These are phyloP conservation scores for Redunca redunca DNA, from an alignment of 2,113 vertebrate species.

Conservation along the genomic window DNA sequence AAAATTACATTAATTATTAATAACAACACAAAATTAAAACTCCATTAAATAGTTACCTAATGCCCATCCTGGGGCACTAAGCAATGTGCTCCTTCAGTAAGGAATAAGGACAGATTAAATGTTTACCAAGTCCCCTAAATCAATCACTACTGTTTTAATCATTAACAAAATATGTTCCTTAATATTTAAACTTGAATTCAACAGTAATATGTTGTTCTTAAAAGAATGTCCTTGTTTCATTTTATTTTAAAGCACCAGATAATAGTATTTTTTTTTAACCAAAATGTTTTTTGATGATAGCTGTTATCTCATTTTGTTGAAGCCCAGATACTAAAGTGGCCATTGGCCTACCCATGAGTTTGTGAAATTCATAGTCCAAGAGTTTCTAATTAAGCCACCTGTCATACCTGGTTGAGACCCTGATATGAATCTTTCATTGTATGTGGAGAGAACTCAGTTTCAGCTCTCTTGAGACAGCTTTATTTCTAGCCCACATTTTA, in stretches of 20 bases:
- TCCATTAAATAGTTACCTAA: constrained; percentile 47
- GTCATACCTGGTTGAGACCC: constrained; percentile 6
- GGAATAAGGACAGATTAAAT: not conserved
- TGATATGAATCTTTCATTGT: not conserved
- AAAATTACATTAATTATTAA: constrained; percentile 65
- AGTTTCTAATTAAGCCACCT: constrained; percentile 31
- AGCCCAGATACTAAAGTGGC: constrained; percentile 4
- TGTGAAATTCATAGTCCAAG: not conserved
- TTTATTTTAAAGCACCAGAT: not conserved
- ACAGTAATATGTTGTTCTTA: not conserved
- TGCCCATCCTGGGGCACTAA: constrained; percentile 21
- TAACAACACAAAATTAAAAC: constrained; percentile 62
- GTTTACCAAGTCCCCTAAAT: not conserved
- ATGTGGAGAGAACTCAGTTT: not conserved
- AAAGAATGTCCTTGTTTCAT: not conserved
- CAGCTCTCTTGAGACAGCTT: not conserved
- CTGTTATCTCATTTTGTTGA: constrained; percentile 33
- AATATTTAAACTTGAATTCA: constrained; percentile 50
- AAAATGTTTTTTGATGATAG: constrained; percentile 14
- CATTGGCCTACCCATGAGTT: not conserved
- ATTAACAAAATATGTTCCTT: constrained; percentile 32
- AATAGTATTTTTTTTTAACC: not conserved
- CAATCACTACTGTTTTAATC: constrained; percentile 29
- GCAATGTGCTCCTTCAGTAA: not conserved
- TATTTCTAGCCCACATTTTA: not conserved